Percentiles rank a stretch among this genome's conserved stretches.
phyloP scores from a whole-genome alignment of 2,113 vertebrate species.

The Solea solea region DNA sequence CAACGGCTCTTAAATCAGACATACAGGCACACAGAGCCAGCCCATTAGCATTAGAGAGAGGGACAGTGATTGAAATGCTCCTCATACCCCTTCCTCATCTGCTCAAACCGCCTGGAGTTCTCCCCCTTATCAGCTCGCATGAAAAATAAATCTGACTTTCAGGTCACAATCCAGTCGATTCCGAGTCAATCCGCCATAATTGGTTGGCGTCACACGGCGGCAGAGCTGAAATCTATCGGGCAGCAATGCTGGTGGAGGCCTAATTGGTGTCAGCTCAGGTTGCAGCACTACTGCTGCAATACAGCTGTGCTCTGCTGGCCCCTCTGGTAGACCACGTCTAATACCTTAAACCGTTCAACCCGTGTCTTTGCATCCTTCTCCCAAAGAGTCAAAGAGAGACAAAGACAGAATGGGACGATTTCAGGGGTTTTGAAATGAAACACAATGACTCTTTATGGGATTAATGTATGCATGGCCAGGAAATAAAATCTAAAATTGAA shows the following conservation, averaged over 20 bases:
- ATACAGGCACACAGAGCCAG: constrained; percentile 49
- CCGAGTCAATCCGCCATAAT: constrained; percentile 79
- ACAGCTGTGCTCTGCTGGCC: constrained; percentile 54
- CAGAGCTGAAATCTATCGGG: constrained; percentile 71
- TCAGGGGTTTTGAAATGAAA: constrained; percentile 29
- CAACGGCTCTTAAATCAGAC: constrained; percentile 78
- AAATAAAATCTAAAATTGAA: too few relatives aligned
- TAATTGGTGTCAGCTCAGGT: constrained; percentile 84
- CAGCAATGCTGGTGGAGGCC: constrained; percentile 64
- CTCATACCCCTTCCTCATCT: constrained; percentile 54
- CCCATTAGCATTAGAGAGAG: constrained; percentile 72
- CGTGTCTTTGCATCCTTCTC: constrained; percentile 25
- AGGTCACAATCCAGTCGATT: constrained; percentile 82
- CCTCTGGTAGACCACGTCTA: constrained; percentile 46
- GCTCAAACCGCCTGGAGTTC: constrained; percentile 57
- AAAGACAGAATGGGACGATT: background rate
- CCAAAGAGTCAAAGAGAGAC: too few relatives aligned
- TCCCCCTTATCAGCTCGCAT: constrained; percentile 62
- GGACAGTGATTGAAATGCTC: constrained; percentile 79
- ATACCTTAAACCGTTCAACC: constrained; percentile 39
- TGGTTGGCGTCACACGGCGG: constrained; percentile 75
- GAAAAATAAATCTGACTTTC: constrained; percentile 83
- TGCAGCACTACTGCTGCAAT: constrained; percentile 59
- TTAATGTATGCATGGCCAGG: too few relatives aligned
- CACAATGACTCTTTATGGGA: constrained; percentile 3